Evolutionary conservation across 2,888 invertebrate species (phyloP).

Genomic region (Choristoneura rosaceana): DNA sequence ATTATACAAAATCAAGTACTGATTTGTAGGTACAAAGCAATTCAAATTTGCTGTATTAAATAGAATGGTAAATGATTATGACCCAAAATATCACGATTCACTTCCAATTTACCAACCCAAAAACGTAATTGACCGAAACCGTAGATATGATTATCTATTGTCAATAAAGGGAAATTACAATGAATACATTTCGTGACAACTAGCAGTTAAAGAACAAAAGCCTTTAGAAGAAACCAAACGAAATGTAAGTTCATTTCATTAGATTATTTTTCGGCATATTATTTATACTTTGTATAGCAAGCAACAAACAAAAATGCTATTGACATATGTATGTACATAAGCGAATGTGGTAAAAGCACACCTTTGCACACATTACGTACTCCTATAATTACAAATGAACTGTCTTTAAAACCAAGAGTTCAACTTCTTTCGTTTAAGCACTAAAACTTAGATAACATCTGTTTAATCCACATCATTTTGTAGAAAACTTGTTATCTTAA

Average conservation of each 20-base stretch:
- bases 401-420: too few species aligned
- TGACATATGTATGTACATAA: not conserved
- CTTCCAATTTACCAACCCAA: not conserved
- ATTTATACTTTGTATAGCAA: not conserved
- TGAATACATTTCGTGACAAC: constrained; percentile 19
- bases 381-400: too few species aligned
- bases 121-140: constrained; percentile 1
- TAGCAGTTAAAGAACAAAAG: constrained; percentile 17
- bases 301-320: not conserved
- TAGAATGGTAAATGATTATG: not conserved
- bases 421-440: too few species aligned
- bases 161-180: constrained; percentile 22
- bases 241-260: constrained; percentile 12
- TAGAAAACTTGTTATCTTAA: too few species aligned
- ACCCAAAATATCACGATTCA: not conserved
- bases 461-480: too few species aligned
- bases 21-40: too few species aligned
- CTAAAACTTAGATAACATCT: too few species aligned
- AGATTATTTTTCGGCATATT: not conserved
- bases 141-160: constrained; percentile 8
- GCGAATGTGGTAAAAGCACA: too few species aligned
- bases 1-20: too few species aligned
- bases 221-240: constrained; percentile 2
- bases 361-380: too few species aligned
- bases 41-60: not conserved